phyloP scores from a whole-genome alignment of 2,888 invertebrate genomes.

The Eristalis intricaria region DNA sequence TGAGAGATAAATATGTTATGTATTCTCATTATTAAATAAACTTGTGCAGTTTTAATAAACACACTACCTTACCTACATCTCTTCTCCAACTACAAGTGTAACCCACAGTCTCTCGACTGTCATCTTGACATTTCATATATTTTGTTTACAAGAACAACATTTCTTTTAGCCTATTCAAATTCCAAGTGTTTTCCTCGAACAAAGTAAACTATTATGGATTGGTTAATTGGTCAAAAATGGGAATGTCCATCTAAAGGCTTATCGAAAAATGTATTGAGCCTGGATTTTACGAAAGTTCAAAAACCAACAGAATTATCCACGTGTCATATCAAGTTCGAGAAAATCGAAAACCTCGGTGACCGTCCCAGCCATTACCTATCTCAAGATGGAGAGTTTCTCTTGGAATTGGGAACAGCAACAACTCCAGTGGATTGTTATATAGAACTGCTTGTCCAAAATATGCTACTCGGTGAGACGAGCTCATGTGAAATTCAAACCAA shows the following conservation, averaged over 20 bases:
- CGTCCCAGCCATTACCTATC: slow-evolving; percentile 75
- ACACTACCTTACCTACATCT: slow-evolving; percentile 10
- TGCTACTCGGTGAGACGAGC: slow-evolving; percentile 82
- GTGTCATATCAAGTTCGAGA: slow-evolving; percentile 76
- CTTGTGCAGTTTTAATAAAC: neutral
- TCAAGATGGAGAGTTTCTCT: slow-evolving; percentile 51
- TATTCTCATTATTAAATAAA: no score
- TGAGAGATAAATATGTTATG: no score
- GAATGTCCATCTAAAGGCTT: slow-evolving; percentile 76
- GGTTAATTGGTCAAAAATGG: slow-evolving; percentile 79
- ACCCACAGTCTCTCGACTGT: neutral
- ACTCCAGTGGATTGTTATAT: slow-evolving; percentile 82
- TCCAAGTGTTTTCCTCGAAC: neutral
- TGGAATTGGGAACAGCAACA: slow-evolving; percentile 81
- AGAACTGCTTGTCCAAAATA: slow-evolving; percentile 82
- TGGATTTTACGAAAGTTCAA: slow-evolving; percentile 76
- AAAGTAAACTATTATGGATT: slow-evolving; percentile 75
- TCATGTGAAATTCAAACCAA: slow-evolving; percentile 80
- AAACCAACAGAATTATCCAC: slow-evolving; percentile 78
- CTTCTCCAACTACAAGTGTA: neutral
- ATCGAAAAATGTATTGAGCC: slow-evolving; percentile 76
- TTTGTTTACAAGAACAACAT: slow-evolving; percentile 47
- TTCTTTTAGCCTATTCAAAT: neutral
- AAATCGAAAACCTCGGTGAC: slow-evolving; percentile 74
- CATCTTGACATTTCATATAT: neutral